Evolutionary conservation across 1,140 invertebrate genomes (phyloP).

Genomic region (Brachionus calyciflorus): DNA sequence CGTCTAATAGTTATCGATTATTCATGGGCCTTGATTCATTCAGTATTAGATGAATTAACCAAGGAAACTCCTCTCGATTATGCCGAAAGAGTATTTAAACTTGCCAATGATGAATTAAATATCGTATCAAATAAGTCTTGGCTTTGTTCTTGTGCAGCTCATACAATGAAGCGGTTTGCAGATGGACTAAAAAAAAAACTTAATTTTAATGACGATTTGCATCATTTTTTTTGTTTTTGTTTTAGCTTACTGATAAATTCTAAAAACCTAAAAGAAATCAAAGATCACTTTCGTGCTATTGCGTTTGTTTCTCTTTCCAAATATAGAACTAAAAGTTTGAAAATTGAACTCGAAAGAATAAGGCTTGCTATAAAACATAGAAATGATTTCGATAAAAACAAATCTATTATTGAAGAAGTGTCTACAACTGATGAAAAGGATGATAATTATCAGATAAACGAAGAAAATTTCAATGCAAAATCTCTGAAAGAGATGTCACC

Average conservation of each 20-base stretch:
- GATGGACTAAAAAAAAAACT: constrained; percentile 25
- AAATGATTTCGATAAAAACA: constrained; percentile 12
- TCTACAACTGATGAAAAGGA: background rate
- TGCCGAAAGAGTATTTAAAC: constrained; percentile 23
- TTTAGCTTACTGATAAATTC: constrained; percentile 27
- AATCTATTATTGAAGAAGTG: constrained; percentile 10
- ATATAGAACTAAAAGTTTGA: background rate
- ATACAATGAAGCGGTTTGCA: constrained; percentile 10
- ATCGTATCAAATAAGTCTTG: background rate
- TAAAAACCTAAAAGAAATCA: background rate
- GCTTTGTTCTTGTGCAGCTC: constrained; percentile 31
- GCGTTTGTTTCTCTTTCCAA: background rate
- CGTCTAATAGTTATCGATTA: constrained; percentile 11
- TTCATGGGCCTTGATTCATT: constrained; percentile 24
- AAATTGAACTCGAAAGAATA: background rate
- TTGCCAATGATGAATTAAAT: constrained; percentile 2
- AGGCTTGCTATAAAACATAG: background rate
- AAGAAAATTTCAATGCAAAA: constrained; percentile 21
- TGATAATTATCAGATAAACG: background rate
- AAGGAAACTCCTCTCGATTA: background rate
- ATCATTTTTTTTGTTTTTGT: constrained; percentile 17
- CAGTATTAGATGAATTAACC: constrained; percentile 10
- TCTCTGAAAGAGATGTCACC: constrained; percentile 13
- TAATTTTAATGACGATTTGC: background rate
- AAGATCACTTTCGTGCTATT: constrained; percentile 23